A percentile compares a stretch with the other conserved stretches of the same genome.
phyloP scores from a whole-genome alignment of 2,113 vertebrate genomes.

The Deroptyus accipitrinus region DNA sequence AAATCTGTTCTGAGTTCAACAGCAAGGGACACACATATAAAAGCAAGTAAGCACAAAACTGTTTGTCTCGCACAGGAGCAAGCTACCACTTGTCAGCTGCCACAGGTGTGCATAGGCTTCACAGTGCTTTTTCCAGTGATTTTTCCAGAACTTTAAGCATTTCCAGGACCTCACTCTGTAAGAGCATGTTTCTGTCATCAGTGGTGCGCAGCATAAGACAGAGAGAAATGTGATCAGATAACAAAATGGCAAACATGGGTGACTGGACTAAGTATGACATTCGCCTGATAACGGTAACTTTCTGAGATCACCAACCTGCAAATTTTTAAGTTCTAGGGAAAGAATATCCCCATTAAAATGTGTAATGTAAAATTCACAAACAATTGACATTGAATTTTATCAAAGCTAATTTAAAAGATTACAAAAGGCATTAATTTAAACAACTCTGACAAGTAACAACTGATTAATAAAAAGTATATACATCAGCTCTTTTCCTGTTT shows the following conservation, averaged over 20 bases:
- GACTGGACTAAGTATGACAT: neutral
- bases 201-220: neutral
- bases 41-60: neutral
- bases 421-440: neutral
- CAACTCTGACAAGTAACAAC: neutral
- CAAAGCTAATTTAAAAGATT: neutral
- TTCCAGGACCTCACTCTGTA: neutral
- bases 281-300: neutral
- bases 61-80: neutral
- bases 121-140: neutral
- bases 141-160: neutral
- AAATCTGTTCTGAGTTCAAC: neutral
- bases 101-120: neutral
- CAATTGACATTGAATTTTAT: neutral
- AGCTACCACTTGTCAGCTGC: neutral
- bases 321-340: neutral
- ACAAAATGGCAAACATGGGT: neutral
- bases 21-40: neutral
- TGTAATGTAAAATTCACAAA: neutral
- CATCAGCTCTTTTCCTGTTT: neutral
- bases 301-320: rapidly evolving
- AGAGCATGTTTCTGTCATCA: neutral
- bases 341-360: neutral
- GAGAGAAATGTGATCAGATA: neutral
- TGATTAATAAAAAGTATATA: neutral